A percentile compares a stretch with the other conserved stretches of the same genome.
These are phyloP conservation scores for Choloepus didactylus DNA, from an alignment of 2,797 vertebrate species.

Conservation along the genomic window DNA sequence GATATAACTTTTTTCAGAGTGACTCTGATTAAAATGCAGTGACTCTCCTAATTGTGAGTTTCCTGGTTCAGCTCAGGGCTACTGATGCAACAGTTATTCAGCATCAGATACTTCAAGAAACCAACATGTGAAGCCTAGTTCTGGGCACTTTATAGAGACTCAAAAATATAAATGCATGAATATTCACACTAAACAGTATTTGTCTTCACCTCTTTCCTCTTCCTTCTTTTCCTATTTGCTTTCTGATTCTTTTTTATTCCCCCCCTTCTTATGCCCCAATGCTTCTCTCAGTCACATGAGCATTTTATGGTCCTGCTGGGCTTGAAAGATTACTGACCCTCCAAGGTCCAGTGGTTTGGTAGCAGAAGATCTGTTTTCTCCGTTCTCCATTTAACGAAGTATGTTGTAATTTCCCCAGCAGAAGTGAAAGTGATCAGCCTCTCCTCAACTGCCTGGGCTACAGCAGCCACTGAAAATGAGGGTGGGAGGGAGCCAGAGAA, in stretches of 20 bases:
- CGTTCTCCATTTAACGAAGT: conserved; percentile 24
- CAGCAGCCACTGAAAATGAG: background rate
- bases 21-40: conserved; percentile 22
- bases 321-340: conserved; percentile 7
- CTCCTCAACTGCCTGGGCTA: background rate
- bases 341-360: conserved; percentile 15
- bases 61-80: conserved; percentile 49
- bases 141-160: background rate
- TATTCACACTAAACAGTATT: background rate
- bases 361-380: conserved; percentile 43
- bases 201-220: background rate
- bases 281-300: background rate
- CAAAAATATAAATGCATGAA: background rate
- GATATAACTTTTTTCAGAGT: background rate
- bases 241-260: background rate
- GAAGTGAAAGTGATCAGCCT: conserved; percentile 79
- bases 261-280: background rate
- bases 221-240: background rate
- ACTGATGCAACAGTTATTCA: conserved; percentile 48
- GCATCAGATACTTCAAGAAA: background rate
- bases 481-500: background rate
- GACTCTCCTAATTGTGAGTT: conserved; percentile 35
- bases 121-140: background rate
- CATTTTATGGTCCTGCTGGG: background rate
- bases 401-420: conserved; percentile 75